Percentiles rank a stretch among this genome's conserved stretches.
Conservation (phyloP, 1,140 invertebrate genomes). For the Brachystomella parvula region DNA sequence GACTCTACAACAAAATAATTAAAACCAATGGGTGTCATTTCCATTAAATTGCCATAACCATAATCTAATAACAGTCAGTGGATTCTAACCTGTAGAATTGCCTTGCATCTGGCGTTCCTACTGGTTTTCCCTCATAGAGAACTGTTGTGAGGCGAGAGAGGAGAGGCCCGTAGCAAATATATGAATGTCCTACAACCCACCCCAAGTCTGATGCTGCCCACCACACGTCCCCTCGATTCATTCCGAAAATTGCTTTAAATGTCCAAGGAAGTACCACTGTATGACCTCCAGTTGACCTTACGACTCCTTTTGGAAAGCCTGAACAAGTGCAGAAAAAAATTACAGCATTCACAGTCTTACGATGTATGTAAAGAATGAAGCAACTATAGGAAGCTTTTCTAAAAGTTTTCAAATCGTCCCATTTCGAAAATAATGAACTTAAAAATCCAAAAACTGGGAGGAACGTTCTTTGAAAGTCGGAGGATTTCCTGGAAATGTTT, state of each 20-base stretch:
- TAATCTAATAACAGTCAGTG: not conserved
- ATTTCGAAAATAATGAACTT: too few species aligned
- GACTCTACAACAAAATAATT: constrained; percentile 52
- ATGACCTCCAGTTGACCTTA: constrained; percentile 90
- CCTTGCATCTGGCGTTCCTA: constrained; percentile 80
- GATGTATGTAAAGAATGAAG: too few species aligned
- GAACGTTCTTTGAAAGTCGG: too few species aligned
- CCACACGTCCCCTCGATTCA: constrained; percentile 74
- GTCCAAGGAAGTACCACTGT: constrained; percentile 63
- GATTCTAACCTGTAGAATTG: constrained; percentile 69
- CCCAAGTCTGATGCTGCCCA: constrained; percentile 77
- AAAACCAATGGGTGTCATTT: not conserved
- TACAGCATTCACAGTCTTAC: too few species aligned
- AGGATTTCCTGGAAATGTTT: too few species aligned
- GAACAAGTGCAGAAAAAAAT: constrained; percentile 79
- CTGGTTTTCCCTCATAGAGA: constrained; percentile 90
- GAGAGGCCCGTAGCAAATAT: constrained; percentile 89
- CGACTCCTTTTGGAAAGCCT: constrained; percentile 92
- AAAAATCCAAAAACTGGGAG: too few species aligned
- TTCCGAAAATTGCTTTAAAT: constrained; percentile 87
- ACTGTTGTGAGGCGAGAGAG: constrained; percentile 83
- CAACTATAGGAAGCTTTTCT: constrained; percentile 44
- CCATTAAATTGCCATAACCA: not conserved
- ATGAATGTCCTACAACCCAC: constrained; percentile 97
- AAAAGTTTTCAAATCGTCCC: too few species aligned